Conservation (phyloP, 2,888 invertebrate genomes). For the Trichopria drosophilae region DNA sequence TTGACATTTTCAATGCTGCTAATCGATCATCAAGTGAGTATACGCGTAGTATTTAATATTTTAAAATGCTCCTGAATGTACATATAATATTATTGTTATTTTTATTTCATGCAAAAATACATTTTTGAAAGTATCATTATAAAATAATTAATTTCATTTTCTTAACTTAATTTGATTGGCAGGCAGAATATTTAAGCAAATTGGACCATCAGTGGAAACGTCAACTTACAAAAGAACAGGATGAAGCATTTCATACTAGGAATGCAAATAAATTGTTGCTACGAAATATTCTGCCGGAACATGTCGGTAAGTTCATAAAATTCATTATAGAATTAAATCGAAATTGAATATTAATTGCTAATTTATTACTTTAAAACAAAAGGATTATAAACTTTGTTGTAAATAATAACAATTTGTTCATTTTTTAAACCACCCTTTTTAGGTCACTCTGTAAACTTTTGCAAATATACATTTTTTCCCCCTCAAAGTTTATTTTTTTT, state of each 20-base stretch:
- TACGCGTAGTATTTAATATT: no score
- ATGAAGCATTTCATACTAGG: slow-evolving; percentile 82
- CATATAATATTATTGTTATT: background rate
- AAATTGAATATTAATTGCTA: no score
- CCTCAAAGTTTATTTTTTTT: no score
- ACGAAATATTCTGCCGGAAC: slow-evolving; percentile 89
- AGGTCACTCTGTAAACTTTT: no score
- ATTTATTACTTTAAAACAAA: no score
- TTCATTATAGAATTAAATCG: no score
- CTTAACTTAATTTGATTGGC: no score
- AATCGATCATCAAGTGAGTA: slow-evolving; percentile 76
- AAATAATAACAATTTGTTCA: no score
- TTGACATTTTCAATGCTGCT: slow-evolving; percentile 78
- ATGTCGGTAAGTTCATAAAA: slow-evolving; percentile 81
- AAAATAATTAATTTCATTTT: background rate
- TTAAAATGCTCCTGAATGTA: background rate
- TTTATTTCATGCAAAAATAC: background rate
- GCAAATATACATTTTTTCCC: no score
- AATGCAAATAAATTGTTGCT: slow-evolving; percentile 86
- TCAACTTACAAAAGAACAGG: slow-evolving; percentile 76
- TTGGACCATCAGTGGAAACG: slow-evolving; percentile 83
- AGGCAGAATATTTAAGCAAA: slow-evolving; percentile 83
- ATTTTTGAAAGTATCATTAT: background rate
- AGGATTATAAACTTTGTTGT: no score
- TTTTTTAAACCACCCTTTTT: no score